A percentile compares a stretch with the other conserved stretches of the same genome.
These are phyloP conservation scores for Alviniconcha marisindica DNA, from an alignment of 1,140 invertebrate genomes.

Conservation along the genomic window DNA sequence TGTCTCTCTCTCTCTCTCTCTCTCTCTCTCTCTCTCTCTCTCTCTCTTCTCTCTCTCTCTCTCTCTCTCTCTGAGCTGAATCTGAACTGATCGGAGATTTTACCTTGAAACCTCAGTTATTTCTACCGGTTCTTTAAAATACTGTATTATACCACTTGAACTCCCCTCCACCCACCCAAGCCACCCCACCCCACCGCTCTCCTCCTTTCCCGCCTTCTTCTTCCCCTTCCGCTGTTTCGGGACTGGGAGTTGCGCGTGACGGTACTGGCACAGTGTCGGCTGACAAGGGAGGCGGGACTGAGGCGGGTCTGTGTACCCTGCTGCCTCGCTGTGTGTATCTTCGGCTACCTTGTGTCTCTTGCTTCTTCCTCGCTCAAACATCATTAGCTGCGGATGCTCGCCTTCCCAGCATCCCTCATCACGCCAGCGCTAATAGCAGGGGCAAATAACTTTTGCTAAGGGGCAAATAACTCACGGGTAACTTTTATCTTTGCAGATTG, in stretches of 20 bases:
- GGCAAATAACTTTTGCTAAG: conserved; percentile 1
- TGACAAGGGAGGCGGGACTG: too few species aligned
- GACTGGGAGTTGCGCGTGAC: too few species aligned
- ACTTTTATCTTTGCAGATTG: conserved; percentile 6
- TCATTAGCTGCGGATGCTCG: background rate
- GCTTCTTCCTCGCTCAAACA: background rate
- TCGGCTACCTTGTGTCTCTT: too few species aligned
- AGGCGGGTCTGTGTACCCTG: too few species aligned
- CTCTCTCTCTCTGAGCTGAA: background rate
- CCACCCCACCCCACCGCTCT: too few species aligned
- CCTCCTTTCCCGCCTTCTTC: too few species aligned
- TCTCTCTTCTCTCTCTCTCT: background rate
- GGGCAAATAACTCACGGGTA: conserved; percentile 4
- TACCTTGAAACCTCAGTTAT: too few species aligned
- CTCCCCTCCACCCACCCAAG: background rate
- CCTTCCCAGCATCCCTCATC: background rate
- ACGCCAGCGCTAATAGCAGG: background rate
- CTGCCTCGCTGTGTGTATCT: too few species aligned
- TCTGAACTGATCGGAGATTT: too few species aligned
- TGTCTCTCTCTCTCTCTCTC: background rate
- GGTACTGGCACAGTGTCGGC: too few species aligned
- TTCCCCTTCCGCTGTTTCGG: too few species aligned
- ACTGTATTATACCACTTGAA: background rate
- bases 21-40: conserved; percentile 1
- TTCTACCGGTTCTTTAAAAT: background rate